Evolutionary conservation across 2,888 invertebrate genomes (phyloP).

Genomic region (Eurytoma adleriae): DNA sequence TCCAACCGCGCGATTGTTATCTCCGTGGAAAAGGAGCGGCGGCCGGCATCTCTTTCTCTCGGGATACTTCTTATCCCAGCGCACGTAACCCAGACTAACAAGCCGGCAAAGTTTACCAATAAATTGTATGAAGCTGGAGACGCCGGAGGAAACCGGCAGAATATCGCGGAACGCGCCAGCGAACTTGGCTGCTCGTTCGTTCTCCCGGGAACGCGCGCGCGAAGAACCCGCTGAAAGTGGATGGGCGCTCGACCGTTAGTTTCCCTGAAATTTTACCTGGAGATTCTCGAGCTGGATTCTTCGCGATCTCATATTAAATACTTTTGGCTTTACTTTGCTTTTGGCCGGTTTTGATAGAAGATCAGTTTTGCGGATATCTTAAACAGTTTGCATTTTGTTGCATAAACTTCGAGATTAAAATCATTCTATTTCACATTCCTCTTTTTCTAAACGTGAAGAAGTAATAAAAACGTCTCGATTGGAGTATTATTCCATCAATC

Average conservation of each 20-base stretch:
- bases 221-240: too few species aligned
- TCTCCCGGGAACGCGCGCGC: slow-evolving; percentile 27
- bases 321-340: too few species aligned
- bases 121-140: slow-evolving; percentile 73
- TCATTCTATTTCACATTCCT: too few species aligned
- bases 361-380: too few species aligned
- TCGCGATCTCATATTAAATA: too few species aligned
- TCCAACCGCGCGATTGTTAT: slow-evolving; percentile 28
- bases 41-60: slow-evolving; percentile 47
- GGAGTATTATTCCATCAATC: too few species aligned
- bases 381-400: too few species aligned
- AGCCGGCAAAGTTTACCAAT: slow-evolving; percentile 76
- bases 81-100: slow-evolving; percentile 73
- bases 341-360: too few species aligned
- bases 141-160: slow-evolving; percentile 65
- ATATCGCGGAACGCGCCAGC: slow-evolving; percentile 64
- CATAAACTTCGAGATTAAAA: too few species aligned
- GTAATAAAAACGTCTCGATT: too few species aligned
- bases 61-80: slow-evolving; percentile 75
- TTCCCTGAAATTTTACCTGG: neutral
- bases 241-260: slow-evolving; percentile 8
- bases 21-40: neutral
- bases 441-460: too few species aligned
- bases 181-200: slow-evolving; percentile 49
- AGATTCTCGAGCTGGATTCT: neutral